Conservation (phyloP, 1,140 invertebrate species). For the Propsilocerus akamusi region DNA sequence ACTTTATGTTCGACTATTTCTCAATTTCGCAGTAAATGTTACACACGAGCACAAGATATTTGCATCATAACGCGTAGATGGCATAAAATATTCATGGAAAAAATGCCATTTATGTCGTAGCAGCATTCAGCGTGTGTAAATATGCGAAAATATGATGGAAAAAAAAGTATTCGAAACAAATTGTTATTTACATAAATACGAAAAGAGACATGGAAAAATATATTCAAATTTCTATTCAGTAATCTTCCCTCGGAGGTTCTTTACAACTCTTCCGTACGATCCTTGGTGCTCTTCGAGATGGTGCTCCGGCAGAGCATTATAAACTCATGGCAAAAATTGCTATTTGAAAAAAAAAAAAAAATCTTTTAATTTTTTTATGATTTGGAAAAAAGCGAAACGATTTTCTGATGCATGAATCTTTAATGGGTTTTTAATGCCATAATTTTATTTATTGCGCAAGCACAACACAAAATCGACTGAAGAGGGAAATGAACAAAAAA, state of each 20-base stretch:
- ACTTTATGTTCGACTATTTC: constrained; percentile 1
- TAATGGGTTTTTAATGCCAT: constrained; percentile 2
- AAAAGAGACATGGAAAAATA: too few relatives aligned
- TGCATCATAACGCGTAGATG: constrained; percentile 1
- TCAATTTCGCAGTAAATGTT: too few relatives aligned
- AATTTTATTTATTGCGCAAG: constrained; percentile 1
- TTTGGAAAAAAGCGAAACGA: constrained; percentile 2
- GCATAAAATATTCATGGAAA: constrained; percentile 3
- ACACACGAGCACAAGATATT: background rate
- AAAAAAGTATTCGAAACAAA: background rate
- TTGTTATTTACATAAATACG: constrained; percentile 3
- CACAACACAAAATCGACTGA: background rate
- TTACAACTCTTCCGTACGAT: too few relatives aligned
- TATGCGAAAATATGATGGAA: background rate
- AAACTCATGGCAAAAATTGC: background rate
- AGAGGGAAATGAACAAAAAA: background rate
- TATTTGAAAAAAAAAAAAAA: background rate
- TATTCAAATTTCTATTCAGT: too few relatives aligned
- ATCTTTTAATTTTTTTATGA: constrained; percentile 3
- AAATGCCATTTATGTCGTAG: constrained; percentile 1
- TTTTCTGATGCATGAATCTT: constrained; percentile 4
- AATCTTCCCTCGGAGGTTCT: too few relatives aligned
- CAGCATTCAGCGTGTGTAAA: background rate
- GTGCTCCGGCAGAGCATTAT: background rate
- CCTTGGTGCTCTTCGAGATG: too few relatives aligned